These are phyloP conservation scores for Antheraea mylitta DNA, from an alignment of 1,140 invertebrate genomes.

Conservation along the genomic window DNA sequence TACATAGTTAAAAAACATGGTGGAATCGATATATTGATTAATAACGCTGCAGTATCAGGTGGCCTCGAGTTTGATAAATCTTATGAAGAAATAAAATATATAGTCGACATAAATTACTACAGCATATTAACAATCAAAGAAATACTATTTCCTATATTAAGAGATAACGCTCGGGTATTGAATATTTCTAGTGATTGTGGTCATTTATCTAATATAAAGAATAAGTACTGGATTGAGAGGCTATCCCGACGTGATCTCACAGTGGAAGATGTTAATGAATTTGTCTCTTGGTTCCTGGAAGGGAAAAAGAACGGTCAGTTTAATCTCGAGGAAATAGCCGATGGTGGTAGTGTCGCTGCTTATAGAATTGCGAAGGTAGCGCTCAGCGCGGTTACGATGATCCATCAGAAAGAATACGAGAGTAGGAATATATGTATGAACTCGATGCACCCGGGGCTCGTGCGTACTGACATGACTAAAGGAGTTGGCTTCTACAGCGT, in stretches of 20 bases:
- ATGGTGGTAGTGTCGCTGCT: slow-evolving; percentile 80
- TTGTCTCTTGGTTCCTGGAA: slow-evolving; percentile 83
- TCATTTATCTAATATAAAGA: slow-evolving; percentile 80
- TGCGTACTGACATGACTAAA: slow-evolving; percentile 86
- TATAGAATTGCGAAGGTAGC: slow-evolving; percentile 86
- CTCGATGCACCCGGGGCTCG: slow-evolving; percentile 83
- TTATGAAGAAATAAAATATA: slow-evolving; percentile 82
- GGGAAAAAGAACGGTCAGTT: slow-evolving; percentile 44
- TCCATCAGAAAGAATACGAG: slow-evolving; percentile 81
- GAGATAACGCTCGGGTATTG: slow-evolving; percentile 83
- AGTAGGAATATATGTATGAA: slow-evolving; percentile 82
- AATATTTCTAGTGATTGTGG: slow-evolving; percentile 86
- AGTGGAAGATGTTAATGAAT: slow-evolving; percentile 77
- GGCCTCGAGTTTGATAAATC: slow-evolving; percentile 77
- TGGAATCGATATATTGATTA: slow-evolving; percentile 89
- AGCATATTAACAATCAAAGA: slow-evolving; percentile 82
- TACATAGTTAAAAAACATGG: slow-evolving; percentile 82
- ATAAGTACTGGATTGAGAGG: slow-evolving; percentile 75
- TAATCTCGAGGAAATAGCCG: slow-evolving; percentile 63
- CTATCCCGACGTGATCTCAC: slow-evolving; percentile 78
- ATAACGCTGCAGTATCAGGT: slow-evolving; percentile 89
- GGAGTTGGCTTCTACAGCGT: slow-evolving; percentile 82
- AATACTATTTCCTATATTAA: slow-evolving; percentile 83
- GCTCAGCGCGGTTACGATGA: slow-evolving; percentile 80
- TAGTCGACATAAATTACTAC: slow-evolving; percentile 84